phyloP scores from a whole-genome alignment of 2,797 vertebrate species.

The Pelodytes ibericus region DNA sequence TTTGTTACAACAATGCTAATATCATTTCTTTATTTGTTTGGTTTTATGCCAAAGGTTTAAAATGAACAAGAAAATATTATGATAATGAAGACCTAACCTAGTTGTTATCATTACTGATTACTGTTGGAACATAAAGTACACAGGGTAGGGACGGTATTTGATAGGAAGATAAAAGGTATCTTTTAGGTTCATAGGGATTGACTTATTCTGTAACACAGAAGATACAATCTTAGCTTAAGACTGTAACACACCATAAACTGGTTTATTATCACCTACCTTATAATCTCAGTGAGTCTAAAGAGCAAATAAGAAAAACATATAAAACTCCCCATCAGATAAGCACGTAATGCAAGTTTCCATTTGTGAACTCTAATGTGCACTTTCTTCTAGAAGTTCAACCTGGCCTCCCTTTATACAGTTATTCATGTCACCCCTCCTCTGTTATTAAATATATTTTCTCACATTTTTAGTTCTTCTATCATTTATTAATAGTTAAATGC shows the following conservation, averaged over 20 bases:
- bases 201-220: constrained; percentile 11
- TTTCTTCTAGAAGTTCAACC: too few species aligned
- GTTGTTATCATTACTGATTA: constrained; percentile 13
- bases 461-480: too few species aligned
- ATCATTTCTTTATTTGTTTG: too few species aligned
- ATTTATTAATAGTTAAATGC: too few species aligned
- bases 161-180: constrained; percentile 11
- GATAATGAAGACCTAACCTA: not conserved
- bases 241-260: constrained; percentile 23
- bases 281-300: constrained; percentile 33
- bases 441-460: too few species aligned
- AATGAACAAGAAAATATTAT: not conserved
- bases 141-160: not conserved
- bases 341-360: not conserved
- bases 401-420: too few species aligned
- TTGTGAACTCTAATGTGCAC: too few species aligned
- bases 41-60: not conserved
- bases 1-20: too few species aligned
- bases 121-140: constrained; percentile 1
- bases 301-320: constrained; percentile 10
- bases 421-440: too few species aligned
- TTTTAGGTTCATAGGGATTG: constrained; percentile 4
- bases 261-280: constrained; percentile 12
- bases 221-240: constrained; percentile 12
- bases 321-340: not conserved